A percentile compares a stretch with the other conserved stretches of the same genome.
These are phyloP conservation scores for Bambusicola thoracicus DNA, from an alignment of 2,113 vertebrate species.

Conservation along the genomic window DNA sequence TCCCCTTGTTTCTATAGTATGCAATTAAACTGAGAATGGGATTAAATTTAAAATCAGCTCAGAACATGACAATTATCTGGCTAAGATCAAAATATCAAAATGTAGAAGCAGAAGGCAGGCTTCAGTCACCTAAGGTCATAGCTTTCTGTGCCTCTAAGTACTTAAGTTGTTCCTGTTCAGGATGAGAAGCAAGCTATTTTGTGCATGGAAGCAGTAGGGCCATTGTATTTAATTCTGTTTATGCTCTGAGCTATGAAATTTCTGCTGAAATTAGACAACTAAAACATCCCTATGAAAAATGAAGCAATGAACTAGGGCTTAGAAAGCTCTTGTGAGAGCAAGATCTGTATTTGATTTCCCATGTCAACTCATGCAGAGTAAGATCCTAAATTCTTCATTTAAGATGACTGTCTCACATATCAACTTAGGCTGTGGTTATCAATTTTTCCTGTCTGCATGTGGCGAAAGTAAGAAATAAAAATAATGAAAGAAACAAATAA, in stretches of 20 bases:
- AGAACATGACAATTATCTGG: neutral
- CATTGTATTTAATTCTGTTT: neutral
- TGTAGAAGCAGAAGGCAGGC: neutral
- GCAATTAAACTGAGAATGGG: neutral
- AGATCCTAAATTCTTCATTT: neutral
- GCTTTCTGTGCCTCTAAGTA: neutral
- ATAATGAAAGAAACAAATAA: neutral
- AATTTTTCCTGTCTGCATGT: neutral
- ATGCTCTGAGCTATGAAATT: neutral
- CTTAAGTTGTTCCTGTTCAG: fast-evolving
- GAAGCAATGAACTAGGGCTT: neutral
- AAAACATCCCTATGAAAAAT: neutral
- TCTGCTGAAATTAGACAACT: neutral
- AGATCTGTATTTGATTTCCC: neutral
- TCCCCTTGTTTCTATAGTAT: neutral
- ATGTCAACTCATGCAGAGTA: neutral
- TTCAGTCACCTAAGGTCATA: neutral
- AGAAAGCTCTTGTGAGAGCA: neutral
- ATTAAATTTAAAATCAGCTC: neutral
- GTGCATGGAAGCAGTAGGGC: neutral
- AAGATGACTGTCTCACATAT: neutral
- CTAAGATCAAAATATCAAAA: constrained; percentile 1
- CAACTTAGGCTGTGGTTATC: neutral
- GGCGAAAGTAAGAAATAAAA: no score
- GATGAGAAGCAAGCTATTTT: neutral